These are phyloP conservation scores for Halcyon badia DNA, from an alignment of 2,797 vertebrate species.

Conservation along the genomic window DNA sequence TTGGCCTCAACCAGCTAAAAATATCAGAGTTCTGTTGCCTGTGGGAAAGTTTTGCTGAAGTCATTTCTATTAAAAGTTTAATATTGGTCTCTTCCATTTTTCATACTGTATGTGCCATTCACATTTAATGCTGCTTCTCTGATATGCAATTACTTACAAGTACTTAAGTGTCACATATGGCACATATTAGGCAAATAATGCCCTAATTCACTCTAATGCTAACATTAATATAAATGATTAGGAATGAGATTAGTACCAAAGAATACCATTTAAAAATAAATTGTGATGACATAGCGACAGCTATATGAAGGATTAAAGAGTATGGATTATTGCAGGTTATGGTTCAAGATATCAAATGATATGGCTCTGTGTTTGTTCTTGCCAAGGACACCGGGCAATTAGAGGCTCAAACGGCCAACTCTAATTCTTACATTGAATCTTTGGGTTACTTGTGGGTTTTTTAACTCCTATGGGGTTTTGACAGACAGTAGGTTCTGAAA, in stretches of 20 bases:
- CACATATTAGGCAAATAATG: constrained; percentile 48
- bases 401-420: not conserved
- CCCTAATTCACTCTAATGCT: constrained; percentile 73
- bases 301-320: constrained; percentile 65
- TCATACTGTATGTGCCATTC: constrained; percentile 30
- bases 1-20: constrained; percentile 78
- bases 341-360: constrained; percentile 22
- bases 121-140: not conserved
- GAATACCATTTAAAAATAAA: constrained; percentile 52
- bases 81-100: constrained; percentile 43
- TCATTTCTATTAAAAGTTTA: constrained; percentile 68
- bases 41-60: constrained; percentile 78
- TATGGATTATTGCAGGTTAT: constrained; percentile 64
- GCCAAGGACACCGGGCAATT: constrained; percentile 17
- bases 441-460: not conserved
- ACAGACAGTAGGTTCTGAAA: not conserved
- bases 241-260: constrained; percentile 62
- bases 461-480: not conserved
- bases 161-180: constrained; percentile 56
- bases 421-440: not conserved
- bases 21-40: constrained; percentile 74
- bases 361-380: not conserved
- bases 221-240: constrained; percentile 68
- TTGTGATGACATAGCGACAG: constrained; percentile 56
- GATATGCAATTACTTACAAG: constrained; percentile 46